Base-by-base conservation (phyloP, 1,140 invertebrate species). In the Euglossa dilemma region DNA sequence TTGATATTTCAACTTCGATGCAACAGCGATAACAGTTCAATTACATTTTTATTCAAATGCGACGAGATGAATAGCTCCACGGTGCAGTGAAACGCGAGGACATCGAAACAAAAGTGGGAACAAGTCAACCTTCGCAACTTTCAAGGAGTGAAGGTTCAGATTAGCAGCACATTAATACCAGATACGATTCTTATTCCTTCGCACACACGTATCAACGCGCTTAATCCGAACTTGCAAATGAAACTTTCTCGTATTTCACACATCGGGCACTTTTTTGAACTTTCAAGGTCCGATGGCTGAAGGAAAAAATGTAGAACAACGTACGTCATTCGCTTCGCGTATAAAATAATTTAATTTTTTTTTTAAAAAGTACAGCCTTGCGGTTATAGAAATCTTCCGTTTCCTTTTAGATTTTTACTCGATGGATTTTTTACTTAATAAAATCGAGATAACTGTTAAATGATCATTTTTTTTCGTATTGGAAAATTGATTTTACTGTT, bases 91-190 rank as follows among this genome's bases (percentile, higher is more conserved):
- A 75, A 63, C 45, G 45, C 73, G n/a, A 28, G 43, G 45, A 50
- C 43, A 23, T 28, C 20, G 57, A 63, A 75, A 75, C 57, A 63
- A 75, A 75, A 75, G 73, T 75, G 73, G 73, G 73, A 75, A 75
- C 73, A 63, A 50, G 73, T 75, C 57, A 75, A 75, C 57, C 73
- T 75, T 75, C 73, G 36, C 45, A 45, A 47, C 72, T 74, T 74
- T 61, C 72, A 61, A 75, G n/a, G 57, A 75, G 57, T 12, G 73
- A 75, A 75, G 73, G 73, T 50, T 75, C 45, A 16, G 23, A 28
- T 75, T 18, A 47, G 43, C 56, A 18, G 36, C 11, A 63, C 18
- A 57, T 57, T 57, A 73, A 57, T 57, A 73, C 12, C 52, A 54
- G 12, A 75, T 75, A 50, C 28, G 50, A 70, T 50, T 70, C 67